Evolutionary conservation across 2,888 invertebrate genomes (phyloP), one percentile per base, ranked within the genome.

Genomic region (Ichneumon xanthorius): DNA sequence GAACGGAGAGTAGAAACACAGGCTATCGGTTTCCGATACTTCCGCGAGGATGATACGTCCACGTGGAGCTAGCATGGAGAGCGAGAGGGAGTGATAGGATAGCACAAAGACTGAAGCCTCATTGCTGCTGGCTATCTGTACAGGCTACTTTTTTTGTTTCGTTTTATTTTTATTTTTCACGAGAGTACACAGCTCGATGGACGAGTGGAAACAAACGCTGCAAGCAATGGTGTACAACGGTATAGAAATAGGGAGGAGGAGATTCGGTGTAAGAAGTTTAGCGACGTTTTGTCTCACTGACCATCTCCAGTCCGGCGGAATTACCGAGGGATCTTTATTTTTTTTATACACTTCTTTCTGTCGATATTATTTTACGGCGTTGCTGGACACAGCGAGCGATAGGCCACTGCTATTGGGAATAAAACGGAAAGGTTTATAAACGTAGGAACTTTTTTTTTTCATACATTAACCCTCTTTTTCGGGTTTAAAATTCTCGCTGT

Each of bases 21-120:
- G 65, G 53, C 73, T 88, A 89, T 89, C 85, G 89, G 87, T 89
- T 89, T 88, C 50, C 88, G 86, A 89, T 89, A 89, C 82, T 87
- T 83, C 63, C 26, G 37, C 48, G 71, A 68, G 78, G 75, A 75
- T 58, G 84, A 72, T 65, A 80, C 76, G 76, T 84, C 65, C 76
- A 70, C 68, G 71, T 63, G 48, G 45, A 80, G 22, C 40, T 9
- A 68, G 65, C 58, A 80, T 40, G 73, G 50, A 63, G 50, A 45
- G 48, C 37, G 22, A 78, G 67, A 78, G 70, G 79, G 70, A 83
- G 61, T 19, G 37, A 63, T 50, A n/a, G 33, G 16, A 30, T 3
- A 63, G 75, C 26, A 72, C 58, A 71, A 50, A 80, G 79, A 75
- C 45, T 45, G 55, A 58, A 53, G 76, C 30, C n/a, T 26, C 37